These are phyloP conservation scores for Rhyacophila brunnea DNA, from an alignment of 1,140 invertebrate species.

Conservation along the genomic window DNA sequence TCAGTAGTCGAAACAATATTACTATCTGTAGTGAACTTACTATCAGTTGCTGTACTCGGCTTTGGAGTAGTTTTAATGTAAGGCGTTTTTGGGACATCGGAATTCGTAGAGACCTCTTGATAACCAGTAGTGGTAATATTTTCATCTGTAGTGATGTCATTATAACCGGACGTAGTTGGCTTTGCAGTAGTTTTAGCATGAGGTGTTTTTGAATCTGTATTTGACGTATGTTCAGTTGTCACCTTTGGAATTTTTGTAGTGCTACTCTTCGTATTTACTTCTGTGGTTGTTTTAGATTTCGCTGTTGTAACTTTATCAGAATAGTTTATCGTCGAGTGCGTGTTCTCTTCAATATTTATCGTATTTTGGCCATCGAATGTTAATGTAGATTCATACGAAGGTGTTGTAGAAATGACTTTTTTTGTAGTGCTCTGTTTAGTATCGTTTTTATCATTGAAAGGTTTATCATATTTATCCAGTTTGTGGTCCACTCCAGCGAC, in stretches of 20 bases:
- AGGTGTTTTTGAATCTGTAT: not conserved
- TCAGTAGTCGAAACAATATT: not conserved
- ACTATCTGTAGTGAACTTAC: not conserved
- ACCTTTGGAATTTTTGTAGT: not conserved
- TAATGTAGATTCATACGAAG: not conserved
- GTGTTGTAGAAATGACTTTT: not conserved
- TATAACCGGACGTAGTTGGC: not conserved
- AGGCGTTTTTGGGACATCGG: not conserved
- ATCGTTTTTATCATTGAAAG: not conserved
- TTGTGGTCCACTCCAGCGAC: conserved; percentile 12
- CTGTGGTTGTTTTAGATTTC: not conserved
- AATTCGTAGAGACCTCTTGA: not conserved
- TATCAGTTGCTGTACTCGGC: not conserved
- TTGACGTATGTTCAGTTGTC: conserved; percentile 1
- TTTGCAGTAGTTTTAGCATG: not conserved
- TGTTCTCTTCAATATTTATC: no score
- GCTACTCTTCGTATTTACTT: not conserved
- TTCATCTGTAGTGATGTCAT: not conserved
- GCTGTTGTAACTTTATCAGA: not conserved
- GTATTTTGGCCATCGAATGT: not conserved
- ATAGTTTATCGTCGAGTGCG: not conserved
- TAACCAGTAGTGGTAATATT: not conserved
- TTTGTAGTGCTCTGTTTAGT: not conserved
- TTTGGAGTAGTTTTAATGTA: not conserved
- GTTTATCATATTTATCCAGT: conserved; percentile 11